Base-by-base conservation (phyloP, 2,797 vertebrate genomes). In the Platyrinchus mystaceus region DNA sequence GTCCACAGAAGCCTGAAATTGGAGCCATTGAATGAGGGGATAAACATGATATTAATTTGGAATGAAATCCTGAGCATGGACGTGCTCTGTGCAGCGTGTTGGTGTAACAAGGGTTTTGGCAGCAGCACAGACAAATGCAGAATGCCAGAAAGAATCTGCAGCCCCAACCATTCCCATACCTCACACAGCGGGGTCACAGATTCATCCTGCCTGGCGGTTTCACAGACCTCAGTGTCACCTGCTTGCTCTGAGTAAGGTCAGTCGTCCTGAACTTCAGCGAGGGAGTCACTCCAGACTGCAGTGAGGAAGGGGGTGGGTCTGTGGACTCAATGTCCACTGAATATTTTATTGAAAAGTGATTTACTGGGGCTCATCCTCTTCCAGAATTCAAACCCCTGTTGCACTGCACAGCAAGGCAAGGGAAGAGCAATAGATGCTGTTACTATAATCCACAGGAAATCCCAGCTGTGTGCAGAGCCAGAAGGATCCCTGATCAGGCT, bases 1-100 rank as follows among this genome's bases (percentile, higher is more conserved):
- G 76, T 63, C 79, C 73, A 50, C 13, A 49, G 43, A 71, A 76
- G 83, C 77, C 83, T 93, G 89, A 87, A 88, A 74, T 47, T 87
- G 58, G 78, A 92, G 75, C 41, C 36, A 21, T 2, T 37, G 87
- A 79, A 81, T 14, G 49, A 55, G 43, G 28, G 77, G 14, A 83
- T 53, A 53, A 83, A 81, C 62, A 66, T 3, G 59, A 19, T 23
- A 36, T 56, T 41, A 56, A 87, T 27, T 53, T 58, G 87, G 46
- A 77, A 50, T 12, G 66, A 58, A 75, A 60, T 32, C 55, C 84
- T 10, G 30, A n/a, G 81, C 76, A 27, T 27, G 21, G 82, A 13
- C 17, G 7, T 1, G 6, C 47, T 16, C 41, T 14, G 18, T 50
- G 79, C 76, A 75, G 27, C 4, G 4, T 3, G 6, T 7, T 23